These are phyloP conservation scores for Entomobrya multifasciata DNA, from an alignment of 2,888 invertebrate species.

Conservation along the genomic window DNA sequence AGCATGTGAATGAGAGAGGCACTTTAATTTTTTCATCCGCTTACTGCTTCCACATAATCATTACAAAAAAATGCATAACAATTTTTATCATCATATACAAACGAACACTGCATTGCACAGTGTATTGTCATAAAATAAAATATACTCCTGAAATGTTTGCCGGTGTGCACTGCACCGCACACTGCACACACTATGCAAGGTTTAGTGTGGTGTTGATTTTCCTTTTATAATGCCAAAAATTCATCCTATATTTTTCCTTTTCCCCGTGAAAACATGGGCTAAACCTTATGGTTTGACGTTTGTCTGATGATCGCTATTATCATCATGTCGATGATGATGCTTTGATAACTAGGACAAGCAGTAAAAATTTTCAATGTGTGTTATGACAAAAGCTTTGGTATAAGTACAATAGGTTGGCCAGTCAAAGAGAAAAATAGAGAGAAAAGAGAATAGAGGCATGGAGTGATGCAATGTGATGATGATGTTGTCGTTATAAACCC, in stretches of 20 bases:
- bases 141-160: constrained; percentile 8
- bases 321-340: neutral
- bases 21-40: constrained; percentile 22
- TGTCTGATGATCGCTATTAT: constrained; percentile 9
- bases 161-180: too few species aligned
- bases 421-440: constrained; percentile 44
- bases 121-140: constrained; percentile 35
- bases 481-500: constrained; percentile 59
- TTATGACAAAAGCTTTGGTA: constrained; percentile 52
- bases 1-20: constrained; percentile 3
- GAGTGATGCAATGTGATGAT: constrained; percentile 62
- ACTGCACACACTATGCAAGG: too few species aligned
- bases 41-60: constrained; percentile 6
- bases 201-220: constrained; percentile 56
- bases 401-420: constrained; percentile 52
- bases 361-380: constrained; percentile 48
- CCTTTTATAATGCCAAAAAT: constrained; percentile 1
- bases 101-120: neutral
- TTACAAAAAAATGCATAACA: neutral
- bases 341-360: constrained; percentile 35
- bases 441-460: constrained; percentile 7
- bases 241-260: neutral
- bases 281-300: constrained; percentile 47
- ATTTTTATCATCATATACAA: neutral
- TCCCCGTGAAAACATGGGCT: constrained; percentile 32